These are phyloP conservation scores for Poeciliopsis occidentalis DNA, from an alignment of 2,113 vertebrate genomes.

Conservation along the genomic window DNA sequence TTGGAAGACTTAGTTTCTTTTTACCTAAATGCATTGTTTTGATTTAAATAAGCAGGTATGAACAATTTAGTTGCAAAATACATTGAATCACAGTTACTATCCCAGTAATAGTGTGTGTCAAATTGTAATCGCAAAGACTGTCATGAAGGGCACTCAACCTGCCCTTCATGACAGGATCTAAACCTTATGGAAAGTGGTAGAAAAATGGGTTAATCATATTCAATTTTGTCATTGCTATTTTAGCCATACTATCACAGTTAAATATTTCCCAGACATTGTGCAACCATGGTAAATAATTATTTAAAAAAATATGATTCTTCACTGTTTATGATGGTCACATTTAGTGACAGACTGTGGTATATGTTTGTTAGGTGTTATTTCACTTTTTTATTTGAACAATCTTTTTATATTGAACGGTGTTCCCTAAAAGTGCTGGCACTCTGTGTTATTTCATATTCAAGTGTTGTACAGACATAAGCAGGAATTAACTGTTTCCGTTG, in stretches of 20 bases:
- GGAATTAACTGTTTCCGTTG: conserved; percentile 3
- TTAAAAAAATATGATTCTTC: not conserved
- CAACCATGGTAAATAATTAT: not conserved
- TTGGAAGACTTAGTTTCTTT: not conserved
- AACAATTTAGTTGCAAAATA: not conserved
- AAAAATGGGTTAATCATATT: not conserved
- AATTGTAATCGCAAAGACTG: not conserved
- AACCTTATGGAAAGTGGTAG: not conserved
- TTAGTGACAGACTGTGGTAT: not conserved
- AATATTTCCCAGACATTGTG: not conserved
- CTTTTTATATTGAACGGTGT: not conserved
- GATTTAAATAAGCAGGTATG: not conserved
- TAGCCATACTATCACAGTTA: not conserved
- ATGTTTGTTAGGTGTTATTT: no score
- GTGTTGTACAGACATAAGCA: conserved; percentile 2
- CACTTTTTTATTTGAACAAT: not conserved
- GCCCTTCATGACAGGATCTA: not conserved
- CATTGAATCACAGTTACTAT: no score
- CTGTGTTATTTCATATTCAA: not conserved
- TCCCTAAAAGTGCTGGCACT: not conserved
- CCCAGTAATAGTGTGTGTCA: not conserved
- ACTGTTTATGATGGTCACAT: not conserved
- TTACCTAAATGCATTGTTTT: not conserved
- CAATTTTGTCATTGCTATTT: not conserved
- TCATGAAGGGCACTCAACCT: not conserved